Evolutionary conservation across 2,888 invertebrate species (phyloP), one percentile per base, ranked within the genome.

Genomic region (Drosophila neoperkinsi): DNA sequence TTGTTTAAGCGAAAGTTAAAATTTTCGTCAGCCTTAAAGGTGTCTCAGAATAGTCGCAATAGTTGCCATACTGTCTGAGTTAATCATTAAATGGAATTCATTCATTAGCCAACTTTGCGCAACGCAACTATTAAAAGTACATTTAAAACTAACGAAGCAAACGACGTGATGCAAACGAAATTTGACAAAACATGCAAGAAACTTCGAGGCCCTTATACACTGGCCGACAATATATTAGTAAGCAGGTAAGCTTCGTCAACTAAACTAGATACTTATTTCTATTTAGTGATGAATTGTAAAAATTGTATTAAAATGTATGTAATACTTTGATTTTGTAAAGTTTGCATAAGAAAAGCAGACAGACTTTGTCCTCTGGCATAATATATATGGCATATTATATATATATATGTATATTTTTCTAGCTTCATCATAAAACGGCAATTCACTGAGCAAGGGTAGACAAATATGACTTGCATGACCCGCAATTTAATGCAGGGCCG

Each of bases 141-240:
- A 86, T 84, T 87, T 82, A 82, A 84, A 89, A 79, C 89, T 84
- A 90, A 88, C 90, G 84, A 86, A 79, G 89, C 82, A 81, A 77
- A 77, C 78, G 72, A 77, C 78, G 77, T 70, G 85, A 74, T 78
- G 77, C 63, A 71, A 50, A 21, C 9, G 43, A 43, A 34, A 50
- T 46, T 33, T 43, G 28, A 41, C 41, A 50, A 59, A 61, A 28
- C 28, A 36, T 71, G 28, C 28, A 49, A 34, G 9, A 5, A 28
- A 16, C n/a, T 30, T 41, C 16, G 46, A 21, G 3, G 6, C 6
- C 25, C 1, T 9, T n/a, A 50, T 33, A 67, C 67, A 36, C 25
- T 55, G 3, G 3, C 18, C 2, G 25, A 16, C 10, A 49, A 28
- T 10, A 49, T 28, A 55, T 38, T 38, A 13, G 38, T 16, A 1